A percentile compares a stretch with the other conserved stretches of the same genome.
Evolutionary conservation across 2,888 invertebrate genomes (phyloP).

Genomic region (Lasioglossum marginatum): DNA sequence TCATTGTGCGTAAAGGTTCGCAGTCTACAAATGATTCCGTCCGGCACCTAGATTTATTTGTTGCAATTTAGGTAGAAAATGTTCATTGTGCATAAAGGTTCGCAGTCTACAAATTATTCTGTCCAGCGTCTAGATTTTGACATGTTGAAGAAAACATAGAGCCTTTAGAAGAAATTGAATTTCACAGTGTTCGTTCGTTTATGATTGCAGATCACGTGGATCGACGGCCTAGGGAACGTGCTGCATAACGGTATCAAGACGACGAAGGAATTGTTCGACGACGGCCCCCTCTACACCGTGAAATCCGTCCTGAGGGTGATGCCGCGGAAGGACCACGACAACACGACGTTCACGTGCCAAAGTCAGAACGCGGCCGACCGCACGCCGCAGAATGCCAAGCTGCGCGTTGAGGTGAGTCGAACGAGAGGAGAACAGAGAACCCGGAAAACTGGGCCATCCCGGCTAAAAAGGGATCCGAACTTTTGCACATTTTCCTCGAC

Average conservation of each 20-base stretch:
- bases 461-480: slow-evolving; percentile 6
- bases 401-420: slow-evolving; percentile 90
- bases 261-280: slow-evolving; percentile 90
- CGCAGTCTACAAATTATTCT: too few species aligned
- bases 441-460: slow-evolving; percentile 33
- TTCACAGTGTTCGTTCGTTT: neutral
- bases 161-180: neutral
- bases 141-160: too few species aligned
- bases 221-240: slow-evolving; percentile 94
- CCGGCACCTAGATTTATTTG: too few species aligned
- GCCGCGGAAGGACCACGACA: slow-evolving; percentile 95
- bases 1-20: too few species aligned
- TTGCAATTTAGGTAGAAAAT: too few species aligned
- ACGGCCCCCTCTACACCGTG: slow-evolving; percentile 93
- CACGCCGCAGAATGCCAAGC: slow-evolving; percentile 92
- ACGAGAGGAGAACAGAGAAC: neutral
- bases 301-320: slow-evolving; percentile 93
- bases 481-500: slow-evolving; percentile 46
- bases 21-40: too few species aligned
- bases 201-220: slow-evolving; percentile 92
- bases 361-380: slow-evolving; percentile 96
- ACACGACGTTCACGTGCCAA: slow-evolving; percentile 96
- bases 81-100: too few species aligned
- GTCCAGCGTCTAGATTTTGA: too few species aligned
- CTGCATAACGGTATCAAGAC: slow-evolving; percentile 92